Percentiles rank a stretch among this genome's conserved stretches.
Conservation (phyloP, 1,140 invertebrate genomes). For the Bombus waltoni region DNA sequence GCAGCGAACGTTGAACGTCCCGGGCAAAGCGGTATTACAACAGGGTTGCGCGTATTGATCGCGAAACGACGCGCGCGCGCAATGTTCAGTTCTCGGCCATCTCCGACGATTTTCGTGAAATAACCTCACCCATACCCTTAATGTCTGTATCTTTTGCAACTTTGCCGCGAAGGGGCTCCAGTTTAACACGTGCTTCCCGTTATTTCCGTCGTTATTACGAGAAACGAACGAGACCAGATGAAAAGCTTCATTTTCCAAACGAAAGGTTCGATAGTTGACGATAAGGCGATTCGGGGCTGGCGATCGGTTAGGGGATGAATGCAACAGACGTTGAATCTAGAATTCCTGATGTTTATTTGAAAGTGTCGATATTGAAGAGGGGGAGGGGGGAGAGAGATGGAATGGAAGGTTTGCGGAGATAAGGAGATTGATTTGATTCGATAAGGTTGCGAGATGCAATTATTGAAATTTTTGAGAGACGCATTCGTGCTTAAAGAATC, state of each 20-base stretch:
- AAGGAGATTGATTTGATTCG: not conserved
- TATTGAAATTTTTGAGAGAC: too few relatives aligned
- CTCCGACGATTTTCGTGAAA: conserved; percentile 79
- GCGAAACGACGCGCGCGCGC: conserved; percentile 77
- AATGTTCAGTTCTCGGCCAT: conserved; percentile 76
- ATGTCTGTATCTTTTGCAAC: conserved; percentile 75
- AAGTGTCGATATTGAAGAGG: not conserved
- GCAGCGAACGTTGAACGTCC: conserved; percentile 67
- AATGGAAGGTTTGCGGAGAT: not conserved
- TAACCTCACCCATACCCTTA: conserved; percentile 77
- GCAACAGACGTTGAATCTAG: not conserved
- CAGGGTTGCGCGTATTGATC: conserved; percentile 77
- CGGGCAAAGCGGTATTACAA: conserved; percentile 76
- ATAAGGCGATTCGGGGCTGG: too few relatives aligned
- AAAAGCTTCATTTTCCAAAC: not conserved
- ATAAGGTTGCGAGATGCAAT: not conserved
- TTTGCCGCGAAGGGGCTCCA: conserved; percentile 58
- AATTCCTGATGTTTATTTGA: not conserved
- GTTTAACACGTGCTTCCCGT: conserved; percentile 4
- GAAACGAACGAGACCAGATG: not conserved
- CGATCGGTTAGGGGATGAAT: not conserved
- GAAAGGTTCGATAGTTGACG: not conserved
- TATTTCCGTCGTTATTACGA: conserved; percentile 28
- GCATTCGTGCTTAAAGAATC: too few relatives aligned
- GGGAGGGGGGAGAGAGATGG: not conserved